Conservation (phyloP, 2,797 vertebrate species). For the Hirundo rustica region DNA sequence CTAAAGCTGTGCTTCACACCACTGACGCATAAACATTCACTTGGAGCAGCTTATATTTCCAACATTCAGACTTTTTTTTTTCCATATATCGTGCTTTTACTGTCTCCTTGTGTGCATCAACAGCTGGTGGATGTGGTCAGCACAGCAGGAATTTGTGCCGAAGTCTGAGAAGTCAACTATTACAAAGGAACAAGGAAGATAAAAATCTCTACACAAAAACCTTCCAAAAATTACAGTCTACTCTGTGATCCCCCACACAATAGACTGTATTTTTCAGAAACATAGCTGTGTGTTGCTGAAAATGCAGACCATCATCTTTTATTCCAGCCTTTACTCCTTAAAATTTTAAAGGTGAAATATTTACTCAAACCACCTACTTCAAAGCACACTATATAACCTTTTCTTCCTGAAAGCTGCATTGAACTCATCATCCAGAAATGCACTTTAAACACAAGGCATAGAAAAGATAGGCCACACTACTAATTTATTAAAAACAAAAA, state of each 20-base stretch:
- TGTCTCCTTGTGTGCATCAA: not conserved
- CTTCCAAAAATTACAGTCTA: not conserved
- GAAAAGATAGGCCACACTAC: not conserved
- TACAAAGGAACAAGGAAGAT: not conserved
- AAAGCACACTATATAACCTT: not conserved
- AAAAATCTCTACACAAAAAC: not conserved
- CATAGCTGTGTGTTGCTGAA: not conserved
- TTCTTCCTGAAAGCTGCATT: not conserved
- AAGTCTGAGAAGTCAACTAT: not conserved
- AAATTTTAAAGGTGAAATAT: not conserved
- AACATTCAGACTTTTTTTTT: not conserved
- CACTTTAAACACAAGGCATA: not conserved
- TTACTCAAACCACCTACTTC: not conserved
- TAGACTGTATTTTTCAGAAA: fast-evolving
- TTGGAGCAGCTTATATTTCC: not conserved
- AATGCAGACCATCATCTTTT: not conserved
- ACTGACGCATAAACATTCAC: not conserved
- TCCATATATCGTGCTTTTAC: not conserved
- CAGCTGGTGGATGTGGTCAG: not conserved
- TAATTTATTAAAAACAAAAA: not conserved
- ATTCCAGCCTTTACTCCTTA: not conserved
- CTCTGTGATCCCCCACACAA: not conserved
- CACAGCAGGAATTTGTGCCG: not conserved
- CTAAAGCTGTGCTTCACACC: not conserved
- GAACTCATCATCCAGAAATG: not conserved